Conservation (phyloP, 2,797 vertebrate species). For the Sebastes itinus region DNA sequence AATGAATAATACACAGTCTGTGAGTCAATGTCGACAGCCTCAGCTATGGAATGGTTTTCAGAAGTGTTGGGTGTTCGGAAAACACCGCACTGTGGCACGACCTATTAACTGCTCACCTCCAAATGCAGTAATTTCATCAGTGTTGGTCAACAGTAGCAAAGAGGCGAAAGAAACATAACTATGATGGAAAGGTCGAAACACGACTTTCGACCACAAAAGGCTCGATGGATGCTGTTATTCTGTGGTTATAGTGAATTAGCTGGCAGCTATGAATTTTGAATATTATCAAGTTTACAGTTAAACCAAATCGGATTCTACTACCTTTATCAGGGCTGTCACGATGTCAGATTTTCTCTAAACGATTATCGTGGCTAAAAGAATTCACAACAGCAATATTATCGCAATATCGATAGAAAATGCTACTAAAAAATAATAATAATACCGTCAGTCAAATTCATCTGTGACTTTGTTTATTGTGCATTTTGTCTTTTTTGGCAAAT, state of each 20-base stretch:
- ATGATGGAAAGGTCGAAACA: background rate
- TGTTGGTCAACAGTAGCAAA: background rate
- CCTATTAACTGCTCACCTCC: conserved; percentile 26
- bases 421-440: too few relatives aligned
- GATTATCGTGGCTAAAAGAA: too few relatives aligned
- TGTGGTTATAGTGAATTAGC: background rate
- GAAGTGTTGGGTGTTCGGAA: conserved; percentile 37
- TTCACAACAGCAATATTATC: too few relatives aligned
- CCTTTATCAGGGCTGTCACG: too few relatives aligned
- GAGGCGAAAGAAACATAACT: background rate
- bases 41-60: conserved; percentile 55
- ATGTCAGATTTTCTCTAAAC: too few relatives aligned
- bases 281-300: background rate
- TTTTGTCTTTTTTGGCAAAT: too few relatives aligned
- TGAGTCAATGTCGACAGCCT: conserved; percentile 57
- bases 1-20: conserved; percentile 76
- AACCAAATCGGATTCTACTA: background rate
- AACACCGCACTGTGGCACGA: conserved; percentile 23
- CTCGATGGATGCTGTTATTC: background rate
- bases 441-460: rapidly evolving
- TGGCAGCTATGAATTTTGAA: background rate
- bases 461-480: too few relatives aligned
- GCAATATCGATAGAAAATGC: too few relatives aligned
- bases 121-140: conserved; percentile 24
- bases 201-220: background rate